These are phyloP conservation scores for Scaptomyza pallida DNA, from an alignment of 1,140 invertebrate genomes.

Conservation along the genomic window DNA sequence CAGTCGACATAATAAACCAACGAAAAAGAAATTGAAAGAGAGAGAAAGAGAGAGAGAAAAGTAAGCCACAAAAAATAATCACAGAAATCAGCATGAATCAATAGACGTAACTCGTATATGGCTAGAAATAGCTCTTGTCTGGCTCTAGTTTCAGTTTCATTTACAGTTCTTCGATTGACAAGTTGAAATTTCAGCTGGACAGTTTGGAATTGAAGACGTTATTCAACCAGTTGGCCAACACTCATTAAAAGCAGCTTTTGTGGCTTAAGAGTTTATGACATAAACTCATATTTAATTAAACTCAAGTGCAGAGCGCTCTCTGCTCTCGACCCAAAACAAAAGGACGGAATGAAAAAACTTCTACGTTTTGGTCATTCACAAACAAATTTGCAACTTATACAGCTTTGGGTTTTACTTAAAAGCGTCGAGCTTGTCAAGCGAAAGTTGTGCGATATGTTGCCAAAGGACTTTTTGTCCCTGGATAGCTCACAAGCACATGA, in stretches of 20 bases:
- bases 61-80: constrained; percentile 32
- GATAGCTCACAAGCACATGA: constrained; percentile 22
- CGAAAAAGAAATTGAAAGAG: no score
- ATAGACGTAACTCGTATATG: constrained; percentile 34
- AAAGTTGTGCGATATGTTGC: constrained; percentile 29
- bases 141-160: neutral
- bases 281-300: constrained; percentile 73
- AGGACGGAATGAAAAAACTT: constrained; percentile 8
- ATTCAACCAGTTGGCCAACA: constrained; percentile 23
- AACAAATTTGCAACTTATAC: constrained; percentile 54
- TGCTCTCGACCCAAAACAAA: constrained; percentile 39
- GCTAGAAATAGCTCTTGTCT: constrained; percentile 19
- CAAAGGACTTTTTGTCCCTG: constrained; percentile 35
- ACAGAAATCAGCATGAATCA: constrained; percentile 70
- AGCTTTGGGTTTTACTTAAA: constrained; percentile 17
- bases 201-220: constrained; percentile 53
- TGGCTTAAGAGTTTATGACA: constrained; percentile 62
- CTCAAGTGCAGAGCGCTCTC: constrained; percentile 49
- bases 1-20: constrained; percentile 41
- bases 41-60: no score
- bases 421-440: constrained; percentile 15
- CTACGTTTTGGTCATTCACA: constrained; percentile 36
- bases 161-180: constrained; percentile 7
- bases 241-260: constrained; percentile 45
- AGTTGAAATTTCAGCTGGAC: constrained; percentile 50